Base-by-base conservation (phyloP, 2,113 vertebrate species). In the Cyprinodon brontotheroides region DNA sequence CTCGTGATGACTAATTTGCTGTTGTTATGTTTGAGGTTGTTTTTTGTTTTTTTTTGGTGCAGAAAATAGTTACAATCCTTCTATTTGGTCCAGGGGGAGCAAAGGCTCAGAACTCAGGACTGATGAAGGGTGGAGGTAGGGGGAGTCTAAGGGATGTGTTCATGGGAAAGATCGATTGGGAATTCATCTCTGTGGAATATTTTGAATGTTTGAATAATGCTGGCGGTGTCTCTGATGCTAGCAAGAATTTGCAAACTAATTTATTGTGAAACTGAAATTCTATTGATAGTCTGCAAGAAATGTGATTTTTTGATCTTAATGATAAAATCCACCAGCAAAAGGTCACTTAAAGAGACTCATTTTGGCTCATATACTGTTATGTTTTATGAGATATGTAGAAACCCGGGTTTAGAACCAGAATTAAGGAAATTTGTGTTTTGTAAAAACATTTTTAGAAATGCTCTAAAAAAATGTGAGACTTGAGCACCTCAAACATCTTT, bases 161-260 rank as follows among this genome's bases (percentile, higher is more conserved):
- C 87, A 88, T 91, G 89, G 83, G 86, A 92, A 91, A 81, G 68
- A 88, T 87, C 82, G 72, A 59, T 78, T 40, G 70, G 84, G 83
- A 82, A 86, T 87, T 78, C 57, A 84, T 90, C 84, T 88, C 82
- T 50, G 48, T 0, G 83, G 87, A 78, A 75, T 62, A 72, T 2
- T 88, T 77, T 72, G 71, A 37, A 13, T 67, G 38, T 78, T 66
- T 78, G 76, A 75, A 38, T 37, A 47, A 47, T 38, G 43, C 14
- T 4, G 4, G 29, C 45, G 67, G 74, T 6, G 47, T 72, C 73
- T 74, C 65, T 45, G 70, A 77, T 29, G 63, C 68, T 62, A 36
- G 77, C 29, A 12, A 50, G 13, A 9, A 57, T 39, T 47, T 50
- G 29, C n/a, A 1, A 10, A n/a, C 17, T 53, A 9, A n/a, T 9